phyloP scores from a whole-genome alignment of 2,888 invertebrate species.

The Hololepta plana region DNA sequence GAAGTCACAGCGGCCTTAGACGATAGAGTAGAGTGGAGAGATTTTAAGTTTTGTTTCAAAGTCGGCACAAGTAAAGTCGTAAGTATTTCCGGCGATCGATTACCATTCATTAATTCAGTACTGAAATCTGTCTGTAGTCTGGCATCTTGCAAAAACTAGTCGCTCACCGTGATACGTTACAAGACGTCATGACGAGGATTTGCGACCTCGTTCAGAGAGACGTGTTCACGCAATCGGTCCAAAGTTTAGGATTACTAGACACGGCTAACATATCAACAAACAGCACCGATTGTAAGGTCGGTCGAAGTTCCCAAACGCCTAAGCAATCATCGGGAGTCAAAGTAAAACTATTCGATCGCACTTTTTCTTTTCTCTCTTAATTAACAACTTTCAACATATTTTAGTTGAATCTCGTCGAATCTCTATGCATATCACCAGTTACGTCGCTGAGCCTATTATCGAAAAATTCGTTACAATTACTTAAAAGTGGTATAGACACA shows the following conservation, averaged over 20 bases:
- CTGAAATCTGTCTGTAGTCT: constrained; percentile 20
- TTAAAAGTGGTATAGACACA: constrained; percentile 33
- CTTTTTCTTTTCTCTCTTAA: too few relatives aligned
- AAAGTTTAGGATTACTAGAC: constrained; percentile 35
- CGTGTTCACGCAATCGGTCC: constrained; percentile 38
- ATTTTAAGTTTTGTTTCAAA: constrained; percentile 43
- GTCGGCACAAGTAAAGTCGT: constrained; percentile 47
- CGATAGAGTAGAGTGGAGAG: constrained; percentile 40
- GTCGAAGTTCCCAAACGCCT: too few relatives aligned
- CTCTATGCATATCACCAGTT: constrained; percentile 39
- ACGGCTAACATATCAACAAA: too few relatives aligned
- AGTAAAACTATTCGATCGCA: too few relatives aligned
- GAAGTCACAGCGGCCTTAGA: constrained; percentile 42
- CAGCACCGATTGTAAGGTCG: too few relatives aligned
- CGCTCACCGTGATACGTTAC: constrained; percentile 29
- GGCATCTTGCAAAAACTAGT: constrained; percentile 32
- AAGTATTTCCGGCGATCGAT: constrained; percentile 17
- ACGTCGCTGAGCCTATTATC: constrained; percentile 37
- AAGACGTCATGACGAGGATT: constrained; percentile 31
- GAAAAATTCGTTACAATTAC: constrained; percentile 34
- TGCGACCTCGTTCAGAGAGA: constrained; percentile 42
- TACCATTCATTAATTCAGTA: background rate
- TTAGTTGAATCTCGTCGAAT: constrained; percentile 38
- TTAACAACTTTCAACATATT: too few relatives aligned
- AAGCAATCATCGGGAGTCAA: constrained; percentile 16